These are phyloP conservation scores for Dascillus cervinus DNA, from an alignment of 2,888 invertebrate genomes.

Conservation along the genomic window DNA sequence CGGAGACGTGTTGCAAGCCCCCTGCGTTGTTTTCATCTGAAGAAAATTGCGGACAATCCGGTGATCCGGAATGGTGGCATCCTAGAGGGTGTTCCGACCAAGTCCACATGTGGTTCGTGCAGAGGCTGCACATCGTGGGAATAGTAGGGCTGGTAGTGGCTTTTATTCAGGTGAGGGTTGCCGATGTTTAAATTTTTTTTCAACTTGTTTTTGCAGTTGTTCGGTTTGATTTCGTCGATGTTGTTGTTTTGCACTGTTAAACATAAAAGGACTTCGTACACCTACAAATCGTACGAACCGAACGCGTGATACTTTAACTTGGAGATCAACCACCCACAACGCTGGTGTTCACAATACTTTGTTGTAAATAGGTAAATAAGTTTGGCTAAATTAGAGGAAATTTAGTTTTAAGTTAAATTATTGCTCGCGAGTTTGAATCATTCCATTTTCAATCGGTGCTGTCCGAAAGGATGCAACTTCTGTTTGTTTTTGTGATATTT, in stretches of 20 bases:
- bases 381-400: too few relatives aligned
- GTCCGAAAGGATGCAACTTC: too few relatives aligned
- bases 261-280: slow-evolving; percentile 58
- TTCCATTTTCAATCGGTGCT: too few relatives aligned
- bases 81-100: slow-evolving; percentile 67
- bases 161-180: slow-evolving; percentile 64
- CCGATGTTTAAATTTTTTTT: slow-evolving; percentile 10
- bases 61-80: slow-evolving; percentile 48
- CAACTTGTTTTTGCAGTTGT: slow-evolving; percentile 50
- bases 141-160: slow-evolving; percentile 68
- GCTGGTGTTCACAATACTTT: slow-evolving; percentile 7
- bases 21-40: slow-evolving; percentile 34
- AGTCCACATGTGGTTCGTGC: slow-evolving; percentile 68
- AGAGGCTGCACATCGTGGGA: slow-evolving; percentile 72
- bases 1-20: slow-evolving; percentile 67
- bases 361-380: slow-evolving; percentile 10
- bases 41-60: slow-evolving; percentile 40
- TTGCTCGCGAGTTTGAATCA: too few relatives aligned
- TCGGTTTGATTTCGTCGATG: slow-evolving; percentile 69
- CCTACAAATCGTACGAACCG: slow-evolving; percentile 57
- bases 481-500: too few relatives aligned
- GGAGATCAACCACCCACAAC: neutral
- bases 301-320: slow-evolving; percentile 7
- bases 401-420: too few relatives aligned
- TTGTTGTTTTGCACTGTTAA: slow-evolving; percentile 66